Base-by-base conservation (phyloP, 2,888 invertebrate genomes). In the Adineta ricciae region DNA sequence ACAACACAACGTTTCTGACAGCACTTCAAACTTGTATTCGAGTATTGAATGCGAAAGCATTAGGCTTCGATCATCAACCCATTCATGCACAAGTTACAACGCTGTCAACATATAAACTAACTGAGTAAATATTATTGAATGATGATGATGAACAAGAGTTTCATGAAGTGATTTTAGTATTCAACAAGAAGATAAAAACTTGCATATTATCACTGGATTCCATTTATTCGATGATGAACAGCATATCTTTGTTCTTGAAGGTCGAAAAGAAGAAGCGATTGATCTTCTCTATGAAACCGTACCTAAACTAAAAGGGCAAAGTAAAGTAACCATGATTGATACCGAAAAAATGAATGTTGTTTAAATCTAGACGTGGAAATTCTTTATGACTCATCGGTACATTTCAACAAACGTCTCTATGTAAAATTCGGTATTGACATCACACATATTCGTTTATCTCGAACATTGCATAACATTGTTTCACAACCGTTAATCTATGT, bases 151-250 rank as follows among this genome's bases (percentile, higher is more conserved):
- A 78, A 38, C 49, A 78, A 46, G 14, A 32, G 19, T 38, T 14
- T 5, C 8, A 46, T 78, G 86, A 36, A 78, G 50, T 84, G 52
- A 19, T 36, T 56, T n/a, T 24, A 90, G 90, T 49, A 88, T 88
- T 84, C 90, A 90, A 87, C 89, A 89, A 87, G 86, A 86, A 85
- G 89, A 88, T 86, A 87, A 88, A 24, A 86, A 87, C 11, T 87
- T 90, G 86, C 88, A 90, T 87, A 89, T 90, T 11, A 87, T 90
- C 52, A 90, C 90, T 14, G 90, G 90, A 8, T 90, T 90, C 87
- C 90, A 90, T 84, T 87, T 90, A 32, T 86, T 90, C 84, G 90
- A 90, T 87, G 88, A 89, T 9, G 87, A 87, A 83, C 87, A 87
- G 83, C 90, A 90, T 86, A 84, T 90, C 36, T 89, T 89, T 88